These are phyloP conservation scores for Protophormia terraenovae DNA, from an alignment of 2,888 invertebrate species.

Conservation along the genomic window DNA sequence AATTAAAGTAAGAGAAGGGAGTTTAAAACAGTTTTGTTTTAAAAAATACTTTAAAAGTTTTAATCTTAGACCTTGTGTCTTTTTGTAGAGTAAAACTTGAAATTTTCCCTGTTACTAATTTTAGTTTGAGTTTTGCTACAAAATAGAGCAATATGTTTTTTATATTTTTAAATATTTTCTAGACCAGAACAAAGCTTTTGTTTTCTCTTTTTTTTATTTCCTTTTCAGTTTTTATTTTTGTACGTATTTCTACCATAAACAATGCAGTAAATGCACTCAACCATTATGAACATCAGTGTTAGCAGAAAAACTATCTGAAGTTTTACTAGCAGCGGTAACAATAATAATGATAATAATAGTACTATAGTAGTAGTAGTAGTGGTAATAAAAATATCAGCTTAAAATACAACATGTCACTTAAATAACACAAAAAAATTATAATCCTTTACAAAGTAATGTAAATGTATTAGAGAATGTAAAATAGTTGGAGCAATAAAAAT, in stretches of 20 bases:
- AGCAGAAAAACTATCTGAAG: conserved; percentile 5
- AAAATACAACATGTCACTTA: conserved; percentile 50
- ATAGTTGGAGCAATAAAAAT: not conserved
- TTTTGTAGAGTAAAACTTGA: no score
- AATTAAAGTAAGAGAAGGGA: no score
- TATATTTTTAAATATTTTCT: conserved; percentile 5
- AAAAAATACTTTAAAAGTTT: no score
- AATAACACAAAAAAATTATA: conserved; percentile 46
- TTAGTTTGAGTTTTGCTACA: not conserved
- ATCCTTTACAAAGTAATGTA: conserved; percentile 18
- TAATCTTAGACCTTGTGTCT: no score
- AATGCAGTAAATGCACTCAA: conserved; percentile 46
- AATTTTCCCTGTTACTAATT: not conserved
- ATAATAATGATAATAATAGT: not conserved
- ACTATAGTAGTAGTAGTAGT: not conserved
- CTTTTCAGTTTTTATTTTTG: not conserved
- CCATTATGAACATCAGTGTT: conserved; percentile 24
- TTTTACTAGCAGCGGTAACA: not conserved
- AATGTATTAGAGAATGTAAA: not conserved
- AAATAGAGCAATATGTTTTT: not conserved
- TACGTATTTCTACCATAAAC: conserved; percentile 17
- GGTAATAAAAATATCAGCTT: conserved; percentile 37
- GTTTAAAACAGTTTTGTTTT: no score
- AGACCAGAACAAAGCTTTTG: conserved; percentile 40
- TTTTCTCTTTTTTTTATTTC: not conserved